phyloP scores from a whole-genome alignment of 2,113 vertebrate species.

The Macquaria australasica region DNA sequence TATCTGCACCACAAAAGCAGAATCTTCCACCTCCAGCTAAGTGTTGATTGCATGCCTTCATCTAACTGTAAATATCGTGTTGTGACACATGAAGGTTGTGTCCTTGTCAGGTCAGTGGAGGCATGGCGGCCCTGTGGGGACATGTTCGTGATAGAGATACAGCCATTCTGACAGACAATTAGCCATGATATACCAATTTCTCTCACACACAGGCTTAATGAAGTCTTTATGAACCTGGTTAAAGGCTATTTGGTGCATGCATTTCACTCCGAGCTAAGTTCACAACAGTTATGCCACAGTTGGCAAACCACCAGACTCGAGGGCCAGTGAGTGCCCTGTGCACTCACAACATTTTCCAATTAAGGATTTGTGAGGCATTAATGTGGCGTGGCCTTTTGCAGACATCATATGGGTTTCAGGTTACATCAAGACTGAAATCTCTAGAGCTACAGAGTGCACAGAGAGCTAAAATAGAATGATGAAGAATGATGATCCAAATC shows the following conservation, averaged over 20 bases:
- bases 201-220: constrained; percentile 40
- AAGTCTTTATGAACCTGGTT: constrained; percentile 59
- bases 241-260: constrained; percentile 42
- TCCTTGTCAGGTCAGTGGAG: constrained; percentile 56
- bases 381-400: constrained; percentile 57
- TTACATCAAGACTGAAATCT: constrained; percentile 70
- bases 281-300: constrained; percentile 56
- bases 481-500: constrained; percentile 55
- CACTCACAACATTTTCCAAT: constrained; percentile 67
- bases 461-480: constrained; percentile 47
- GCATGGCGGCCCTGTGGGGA: constrained; percentile 37
- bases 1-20: background rate
- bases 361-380: constrained; percentile 75
- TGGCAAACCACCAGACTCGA: constrained; percentile 55
- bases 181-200: constrained; percentile 15
- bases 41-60: constrained; percentile 41
- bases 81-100: constrained; percentile 50
- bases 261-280: constrained; percentile 53
- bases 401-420: constrained; percentile 68
- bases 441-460: constrained; percentile 24
- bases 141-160: constrained; percentile 46
- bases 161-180: constrained; percentile 43
- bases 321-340: constrained; percentile 42
- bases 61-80: constrained; percentile 22
- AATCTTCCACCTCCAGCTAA: background rate